Evolutionary conservation across 1,140 invertebrate genomes (phyloP), one percentile per base, ranked within the genome.

Genomic region (Brachionus rubens): DNA sequence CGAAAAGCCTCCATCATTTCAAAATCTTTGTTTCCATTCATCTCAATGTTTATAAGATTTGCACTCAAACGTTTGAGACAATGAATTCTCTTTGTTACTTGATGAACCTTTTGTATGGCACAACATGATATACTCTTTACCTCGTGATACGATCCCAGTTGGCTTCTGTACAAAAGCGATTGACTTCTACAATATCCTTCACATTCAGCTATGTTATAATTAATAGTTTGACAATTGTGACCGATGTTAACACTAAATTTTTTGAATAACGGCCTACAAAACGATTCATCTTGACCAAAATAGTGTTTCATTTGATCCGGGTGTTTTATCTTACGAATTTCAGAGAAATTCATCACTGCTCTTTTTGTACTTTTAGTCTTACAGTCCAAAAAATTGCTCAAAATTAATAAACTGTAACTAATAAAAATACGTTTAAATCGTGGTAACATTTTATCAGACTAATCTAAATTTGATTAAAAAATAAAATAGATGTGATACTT

Each of bases 161-260:
- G n/a, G n/a, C n/a, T n/a, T n/a, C n/a, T n/a, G n/a, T n/a, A n/a
- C n/a, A n/a, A n/a, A n/a, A n/a, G n/a, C 24, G 68, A 72, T 16
- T 72, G 46, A 41, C 68, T 72, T 28, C 30, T 72, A 33, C 68
- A 72, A 54, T 50, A 72, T 7, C 68, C 68, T 6, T 72, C n/a
- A 26, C 68, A 72, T 40, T 72, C 68, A 7, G 46, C 68, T 33
- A 50, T 21, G 36, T 72, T 54, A 46, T 72, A 72, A 3, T 48
- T 5, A 40, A 72, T 41, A 2, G 68, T 72, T 54, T 72, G 46
- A 19, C 68, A 72, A 41, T 52, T 21, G 5, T 26, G 30, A 3
- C 46, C 68, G 2, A 72, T 72, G 30, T 50, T 48, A 19, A 72
- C 36, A 21, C 6, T 72, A 36, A 36, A 50, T 24, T n/a, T 30